Conservation (phyloP, 2,113 vertebrate genomes). For the Crotalus horridus region DNA sequence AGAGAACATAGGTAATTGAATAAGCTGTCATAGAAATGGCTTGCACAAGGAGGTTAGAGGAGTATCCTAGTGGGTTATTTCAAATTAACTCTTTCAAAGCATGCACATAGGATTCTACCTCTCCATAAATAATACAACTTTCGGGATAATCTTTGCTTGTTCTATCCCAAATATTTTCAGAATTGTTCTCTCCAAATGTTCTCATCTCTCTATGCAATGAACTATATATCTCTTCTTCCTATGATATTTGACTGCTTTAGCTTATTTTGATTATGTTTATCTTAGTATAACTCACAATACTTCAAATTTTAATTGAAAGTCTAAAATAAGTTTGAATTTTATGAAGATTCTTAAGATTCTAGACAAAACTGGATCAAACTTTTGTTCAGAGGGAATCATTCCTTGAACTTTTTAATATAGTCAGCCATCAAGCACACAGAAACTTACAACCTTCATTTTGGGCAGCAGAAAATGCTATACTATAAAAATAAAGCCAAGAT, state of each 20-base stretch:
- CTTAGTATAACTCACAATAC: not conserved
- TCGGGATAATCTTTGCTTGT: conserved; percentile 14
- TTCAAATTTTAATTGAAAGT: conserved; percentile 2
- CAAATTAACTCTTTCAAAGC: not conserved
- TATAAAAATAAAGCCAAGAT: conserved; percentile 36
- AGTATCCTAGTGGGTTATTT: not conserved
- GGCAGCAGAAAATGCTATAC: conserved; percentile 18
- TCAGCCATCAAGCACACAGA: conserved; percentile 39
- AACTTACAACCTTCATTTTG: conserved; percentile 35
- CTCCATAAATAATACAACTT: conserved; percentile 19
- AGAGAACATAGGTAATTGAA: conserved; percentile 16
- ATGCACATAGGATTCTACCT: not conserved
- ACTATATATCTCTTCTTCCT: not conserved
- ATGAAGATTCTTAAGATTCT: conserved; percentile 27
- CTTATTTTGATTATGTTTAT: conserved; percentile 18
- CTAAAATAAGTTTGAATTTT: conserved; percentile 21
- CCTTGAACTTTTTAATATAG: conserved; percentile 41
- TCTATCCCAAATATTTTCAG: conserved; percentile 13
- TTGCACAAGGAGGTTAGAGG: conserved; percentile 6
- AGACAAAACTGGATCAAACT: conserved; percentile 36
- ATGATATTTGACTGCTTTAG: not conserved
- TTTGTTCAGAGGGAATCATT: conserved; percentile 28
- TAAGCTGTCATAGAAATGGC: conserved; percentile 37
- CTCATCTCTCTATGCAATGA: not conserved
- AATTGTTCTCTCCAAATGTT: not conserved